Percentiles rank a stretch among this genome's conserved stretches.
Conservation (phyloP, 2,888 invertebrate species). For the Orchestes rusci region DNA sequence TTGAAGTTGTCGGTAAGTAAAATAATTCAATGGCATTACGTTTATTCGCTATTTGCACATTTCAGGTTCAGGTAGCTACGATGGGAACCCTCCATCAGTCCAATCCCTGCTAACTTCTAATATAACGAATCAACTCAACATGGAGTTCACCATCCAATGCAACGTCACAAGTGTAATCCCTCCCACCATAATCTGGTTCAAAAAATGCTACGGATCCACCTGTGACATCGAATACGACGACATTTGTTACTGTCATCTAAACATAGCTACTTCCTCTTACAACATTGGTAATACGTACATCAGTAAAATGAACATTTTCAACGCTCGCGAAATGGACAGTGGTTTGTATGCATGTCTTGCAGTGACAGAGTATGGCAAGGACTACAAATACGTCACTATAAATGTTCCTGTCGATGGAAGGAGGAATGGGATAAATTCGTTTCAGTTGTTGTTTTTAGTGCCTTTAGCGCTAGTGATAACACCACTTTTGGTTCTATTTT, state of each 20-base stretch:
- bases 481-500: constrained; percentile 37
- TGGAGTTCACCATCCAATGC: constrained; percentile 39
- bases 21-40: neutral
- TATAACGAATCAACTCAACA: constrained; percentile 33
- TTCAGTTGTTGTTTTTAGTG: constrained; percentile 35
- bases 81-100: constrained; percentile 33
- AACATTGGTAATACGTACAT: constrained; percentile 35
- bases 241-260: constrained; percentile 35
- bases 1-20: constrained; percentile 35
- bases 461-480: constrained; percentile 36
- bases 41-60: constrained; percentile 5
- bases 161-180: constrained; percentile 37
- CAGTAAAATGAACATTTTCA: constrained; percentile 39
- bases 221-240: constrained; percentile 35
- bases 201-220: constrained; percentile 35
- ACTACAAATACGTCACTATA: constrained; percentile 35
- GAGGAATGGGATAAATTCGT: constrained; percentile 31
- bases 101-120: constrained; percentile 35
- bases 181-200: constrained; percentile 40
- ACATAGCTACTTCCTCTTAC: constrained; percentile 28
- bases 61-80: constrained; percentile 31
- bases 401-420: constrained; percentile 28
- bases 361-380: constrained; percentile 36
- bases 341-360: constrained; percentile 40
- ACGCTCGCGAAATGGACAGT: constrained; percentile 35